phyloP scores from a whole-genome alignment of 2,797 vertebrate genomes.

The Oophaga sylvatica region DNA sequence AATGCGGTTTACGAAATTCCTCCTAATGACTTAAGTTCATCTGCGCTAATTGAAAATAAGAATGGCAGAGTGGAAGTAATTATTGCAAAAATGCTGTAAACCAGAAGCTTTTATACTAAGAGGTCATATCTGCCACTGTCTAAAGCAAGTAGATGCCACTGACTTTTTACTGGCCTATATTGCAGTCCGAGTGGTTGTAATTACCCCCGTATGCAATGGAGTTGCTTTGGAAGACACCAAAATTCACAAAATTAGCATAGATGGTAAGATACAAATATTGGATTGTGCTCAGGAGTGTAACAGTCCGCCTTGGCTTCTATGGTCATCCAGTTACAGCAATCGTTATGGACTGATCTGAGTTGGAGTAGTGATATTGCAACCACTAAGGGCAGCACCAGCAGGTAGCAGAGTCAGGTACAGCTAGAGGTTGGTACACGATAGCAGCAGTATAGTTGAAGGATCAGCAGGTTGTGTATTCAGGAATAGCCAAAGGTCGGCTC shows the following conservation, averaged over 20 bases:
- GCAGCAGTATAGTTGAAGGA: too few species aligned
- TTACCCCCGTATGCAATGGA: not conserved
- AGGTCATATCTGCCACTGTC: not conserved
- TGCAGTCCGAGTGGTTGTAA: not conserved
- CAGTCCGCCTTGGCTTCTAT: not conserved
- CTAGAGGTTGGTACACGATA: too few species aligned
- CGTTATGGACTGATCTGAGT: too few species aligned
- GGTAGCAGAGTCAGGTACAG: too few species aligned
- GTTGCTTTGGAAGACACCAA: not conserved
- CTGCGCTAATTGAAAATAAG: not conserved
- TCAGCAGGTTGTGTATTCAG: too few species aligned
- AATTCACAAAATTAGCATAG: not conserved
- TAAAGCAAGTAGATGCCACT: too few species aligned
- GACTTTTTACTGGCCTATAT: not conserved
- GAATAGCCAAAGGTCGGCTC: too few species aligned
- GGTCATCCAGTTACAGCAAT: not conserved
- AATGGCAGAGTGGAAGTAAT: not conserved
- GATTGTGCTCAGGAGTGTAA: not conserved
- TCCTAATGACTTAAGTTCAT: constrained; percentile 5
- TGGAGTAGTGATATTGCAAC: too few species aligned
- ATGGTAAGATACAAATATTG: not conserved
- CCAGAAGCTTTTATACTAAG: not conserved
- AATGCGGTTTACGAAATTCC: constrained; percentile 6
- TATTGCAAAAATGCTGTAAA: not conserved
- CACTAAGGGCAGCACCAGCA: too few species aligned